Evolutionary conservation across 2,113 vertebrate species (phyloP).

Genomic region (Tamias sibiricus): DNA sequence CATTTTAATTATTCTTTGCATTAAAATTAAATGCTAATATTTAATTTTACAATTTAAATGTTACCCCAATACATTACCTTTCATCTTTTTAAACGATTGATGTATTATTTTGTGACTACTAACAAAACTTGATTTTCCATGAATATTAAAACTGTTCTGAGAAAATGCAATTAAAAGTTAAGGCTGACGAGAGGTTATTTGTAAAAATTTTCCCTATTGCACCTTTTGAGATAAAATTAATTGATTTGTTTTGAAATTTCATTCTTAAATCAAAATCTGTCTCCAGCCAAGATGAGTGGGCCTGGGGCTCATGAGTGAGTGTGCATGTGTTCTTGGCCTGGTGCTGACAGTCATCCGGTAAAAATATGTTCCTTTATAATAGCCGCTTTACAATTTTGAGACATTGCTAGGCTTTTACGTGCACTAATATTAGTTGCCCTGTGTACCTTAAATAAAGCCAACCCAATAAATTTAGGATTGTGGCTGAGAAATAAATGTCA

Average conservation of each 20-base stretch:
- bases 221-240: slow-evolving; percentile 77
- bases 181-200: slow-evolving; percentile 59
- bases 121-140: slow-evolving; percentile 3
- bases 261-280: slow-evolving; percentile 79
- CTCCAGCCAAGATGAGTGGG: slow-evolving; percentile 77
- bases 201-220: slow-evolving; percentile 62
- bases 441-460: slow-evolving; percentile 84
- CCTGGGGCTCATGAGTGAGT: slow-evolving; percentile 46
- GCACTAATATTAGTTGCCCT: slow-evolving; percentile 78
- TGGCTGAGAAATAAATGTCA: slow-evolving; percentile 84
- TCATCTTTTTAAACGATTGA: slow-evolving; percentile 14
- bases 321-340: slow-evolving; percentile 76
- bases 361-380: slow-evolving; percentile 74
- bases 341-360: slow-evolving; percentile 73
- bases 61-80: slow-evolving; percentile 25
- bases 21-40: not conserved
- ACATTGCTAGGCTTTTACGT: slow-evolving; percentile 70
- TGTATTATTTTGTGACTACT: slow-evolving; percentile 46
- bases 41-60: slow-evolving; percentile 51
- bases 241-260: slow-evolving; percentile 79
- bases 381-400: slow-evolving; percentile 79
- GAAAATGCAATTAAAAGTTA: slow-evolving; percentile 64
- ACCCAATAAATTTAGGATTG: slow-evolving; percentile 85
- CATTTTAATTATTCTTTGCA: slow-evolving; percentile 48
- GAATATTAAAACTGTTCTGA: slow-evolving; percentile 8